These are phyloP conservation scores for Drosophila seguyi DNA, from an alignment of 1,140 invertebrate species.

Conservation along the genomic window DNA sequence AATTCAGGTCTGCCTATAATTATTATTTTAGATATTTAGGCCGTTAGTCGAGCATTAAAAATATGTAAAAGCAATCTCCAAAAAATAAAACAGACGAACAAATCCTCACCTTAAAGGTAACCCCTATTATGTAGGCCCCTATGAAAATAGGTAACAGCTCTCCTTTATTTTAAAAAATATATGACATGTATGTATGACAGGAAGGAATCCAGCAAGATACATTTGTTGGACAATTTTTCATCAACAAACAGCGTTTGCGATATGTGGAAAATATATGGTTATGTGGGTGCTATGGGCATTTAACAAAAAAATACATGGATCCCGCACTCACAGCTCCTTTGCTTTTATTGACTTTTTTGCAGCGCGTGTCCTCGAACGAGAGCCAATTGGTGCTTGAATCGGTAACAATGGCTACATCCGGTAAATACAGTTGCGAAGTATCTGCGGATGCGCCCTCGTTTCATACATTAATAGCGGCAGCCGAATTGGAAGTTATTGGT, in stretches of 20 bases:
- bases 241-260: slow-evolving; percentile 1
- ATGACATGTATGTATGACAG: slow-evolving; percentile 22
- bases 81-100: neutral
- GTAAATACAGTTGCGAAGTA: slow-evolving; percentile 92
- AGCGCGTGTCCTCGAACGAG: slow-evolving; percentile 87
- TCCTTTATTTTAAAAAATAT: slow-evolving; percentile 3
- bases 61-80: neutral
- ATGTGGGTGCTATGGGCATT: slow-evolving; percentile 33
- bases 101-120: neutral
- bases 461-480: slow-evolving; percentile 90
- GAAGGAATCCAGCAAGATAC: slow-evolving; percentile 56
- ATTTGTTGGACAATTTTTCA: slow-evolving; percentile 58
- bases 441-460: slow-evolving; percentile 94
- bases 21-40: too few relatives aligned
- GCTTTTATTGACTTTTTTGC: slow-evolving; percentile 54
- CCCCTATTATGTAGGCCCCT: too few relatives aligned
- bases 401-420: slow-evolving; percentile 88
- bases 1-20: neutral
- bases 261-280: slow-evolving; percentile 29
- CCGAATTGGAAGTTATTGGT: slow-evolving; percentile 91
- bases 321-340: slow-evolving; percentile 24
- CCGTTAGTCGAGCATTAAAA: too few relatives aligned
- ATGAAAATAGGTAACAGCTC: neutral
- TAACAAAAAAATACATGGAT: slow-evolving; percentile 40
- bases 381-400: slow-evolving; percentile 88